These are phyloP conservation scores for Carapus acus DNA, from an alignment of 2,797 vertebrate genomes.

Conservation along the genomic window DNA sequence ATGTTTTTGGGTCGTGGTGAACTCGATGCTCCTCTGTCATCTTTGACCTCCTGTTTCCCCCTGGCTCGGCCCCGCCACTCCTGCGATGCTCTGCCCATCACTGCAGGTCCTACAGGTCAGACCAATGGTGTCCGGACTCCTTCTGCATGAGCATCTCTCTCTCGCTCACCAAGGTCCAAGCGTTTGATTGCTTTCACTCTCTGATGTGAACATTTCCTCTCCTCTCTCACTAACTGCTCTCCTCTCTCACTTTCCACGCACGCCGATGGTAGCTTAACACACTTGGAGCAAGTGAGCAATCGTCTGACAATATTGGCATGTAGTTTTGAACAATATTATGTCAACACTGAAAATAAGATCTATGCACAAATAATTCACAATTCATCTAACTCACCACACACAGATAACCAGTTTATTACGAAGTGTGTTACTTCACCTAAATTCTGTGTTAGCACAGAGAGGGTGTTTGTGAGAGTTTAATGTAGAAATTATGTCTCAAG, in stretches of 20 bases:
- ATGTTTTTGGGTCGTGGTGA: constrained; percentile 10
- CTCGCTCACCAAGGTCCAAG: neutral
- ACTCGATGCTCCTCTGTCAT: constrained; percentile 52
- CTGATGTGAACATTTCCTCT: constrained; percentile 29
- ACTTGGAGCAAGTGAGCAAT: constrained; percentile 58
- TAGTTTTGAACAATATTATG: constrained; percentile 1
- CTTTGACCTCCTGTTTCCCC: constrained; percentile 55
- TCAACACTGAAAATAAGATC: neutral
- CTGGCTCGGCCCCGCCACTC: constrained; percentile 52
- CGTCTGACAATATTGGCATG: constrained; percentile 36
- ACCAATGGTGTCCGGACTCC: constrained; percentile 39
- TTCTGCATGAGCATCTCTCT: constrained; percentile 52
- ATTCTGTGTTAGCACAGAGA: constrained; percentile 4
- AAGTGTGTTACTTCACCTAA: constrained; percentile 1
- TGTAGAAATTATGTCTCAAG: neutral
- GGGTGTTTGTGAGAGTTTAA: neutral
- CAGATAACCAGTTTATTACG: neutral
- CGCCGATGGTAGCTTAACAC: constrained; percentile 45
- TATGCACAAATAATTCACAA: constrained; percentile 21
- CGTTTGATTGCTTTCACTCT: constrained; percentile 8
- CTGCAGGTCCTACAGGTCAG: constrained; percentile 75
- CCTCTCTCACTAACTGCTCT: constrained; percentile 22
- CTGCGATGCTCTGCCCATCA: constrained; percentile 51
- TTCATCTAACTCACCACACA: constrained; percentile 50
- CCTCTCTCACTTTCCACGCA: constrained; percentile 49